Evolutionary conservation across 1,140 invertebrate species (phyloP).

Genomic region (Achroia grisella): DNA sequence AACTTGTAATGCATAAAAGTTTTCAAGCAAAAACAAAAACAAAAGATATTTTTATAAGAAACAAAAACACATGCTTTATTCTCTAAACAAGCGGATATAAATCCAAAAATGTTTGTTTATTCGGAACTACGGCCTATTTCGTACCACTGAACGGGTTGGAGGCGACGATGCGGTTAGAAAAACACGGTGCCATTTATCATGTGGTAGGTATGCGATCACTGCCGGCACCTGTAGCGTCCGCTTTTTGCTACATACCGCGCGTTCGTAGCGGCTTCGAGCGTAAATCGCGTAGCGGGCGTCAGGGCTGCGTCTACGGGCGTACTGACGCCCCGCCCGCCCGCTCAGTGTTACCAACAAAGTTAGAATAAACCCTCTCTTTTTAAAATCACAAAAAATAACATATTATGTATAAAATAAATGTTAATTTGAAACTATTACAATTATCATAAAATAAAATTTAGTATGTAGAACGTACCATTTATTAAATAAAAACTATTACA

Average conservation of each 20-base stretch:
- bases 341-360: not conserved
- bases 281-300: not conserved
- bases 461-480: too few species aligned
- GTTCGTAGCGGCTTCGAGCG: not conserved
- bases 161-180: conserved; percentile 12
- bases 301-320: not conserved
- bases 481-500: too few species aligned
- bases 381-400: not conserved
- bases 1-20: not conserved
- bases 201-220: conserved; percentile 17
- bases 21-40: not conserved
- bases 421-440: too few species aligned
- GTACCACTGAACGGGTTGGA: conserved; percentile 22
- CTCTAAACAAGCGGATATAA: not conserved
- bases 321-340: conserved; percentile 4
- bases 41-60: conserved; percentile 5
- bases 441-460: too few species aligned
- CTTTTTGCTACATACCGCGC: conserved; percentile 37
- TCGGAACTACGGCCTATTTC: conserved; percentile 21
- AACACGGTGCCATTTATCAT: conserved; percentile 43
- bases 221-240: conserved; percentile 44
- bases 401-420: too few species aligned
- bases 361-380: not conserved
- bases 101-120: conserved; percentile 20
- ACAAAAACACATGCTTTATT: conserved; percentile 1